These are phyloP conservation scores for Ormyrus thymus DNA, from an alignment of 2,888 invertebrate species.

Conservation along the genomic window DNA sequence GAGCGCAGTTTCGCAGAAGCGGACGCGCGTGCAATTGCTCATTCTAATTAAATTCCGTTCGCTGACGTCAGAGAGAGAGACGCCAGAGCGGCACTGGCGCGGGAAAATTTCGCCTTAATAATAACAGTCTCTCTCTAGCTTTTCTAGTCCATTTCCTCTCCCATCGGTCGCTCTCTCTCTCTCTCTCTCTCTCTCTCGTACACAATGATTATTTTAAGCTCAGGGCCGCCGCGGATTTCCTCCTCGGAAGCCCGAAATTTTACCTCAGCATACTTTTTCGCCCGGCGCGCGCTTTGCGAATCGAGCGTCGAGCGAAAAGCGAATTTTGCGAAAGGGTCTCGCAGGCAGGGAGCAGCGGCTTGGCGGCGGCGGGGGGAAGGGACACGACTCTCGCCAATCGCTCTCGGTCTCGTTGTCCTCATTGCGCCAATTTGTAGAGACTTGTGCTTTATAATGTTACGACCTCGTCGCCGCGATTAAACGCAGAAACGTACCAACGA, in stretches of 20 bases:
- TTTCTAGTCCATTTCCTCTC: slow-evolving; percentile 24
- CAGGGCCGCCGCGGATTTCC: not conserved
- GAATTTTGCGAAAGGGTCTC: slow-evolving; percentile 37
- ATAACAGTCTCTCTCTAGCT: not conserved
- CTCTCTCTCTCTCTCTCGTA: slow-evolving; percentile 1
- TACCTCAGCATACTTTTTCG: too few species aligned
- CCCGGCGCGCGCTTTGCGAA: not conserved
- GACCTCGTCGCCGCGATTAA: slow-evolving; percentile 46
- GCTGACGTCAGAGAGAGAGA: too few species aligned
- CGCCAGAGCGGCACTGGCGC: not conserved
- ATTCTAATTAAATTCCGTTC: too few species aligned
- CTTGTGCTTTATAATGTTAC: slow-evolving; percentile 52
- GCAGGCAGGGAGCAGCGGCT: slow-evolving; percentile 35
- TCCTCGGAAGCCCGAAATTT: slow-evolving; percentile 8
- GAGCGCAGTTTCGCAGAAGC: not conserved
- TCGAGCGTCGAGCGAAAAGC: not conserved
- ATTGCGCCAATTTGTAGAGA: slow-evolving; percentile 53
- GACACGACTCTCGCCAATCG: slow-evolving; percentile 36
- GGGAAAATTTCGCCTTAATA: slow-evolving; percentile 8
- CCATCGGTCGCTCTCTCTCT: not conserved
- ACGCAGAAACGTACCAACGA: slow-evolving; percentile 1
- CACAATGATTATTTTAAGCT: slow-evolving; percentile 46
- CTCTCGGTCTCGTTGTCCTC: slow-evolving; percentile 54
- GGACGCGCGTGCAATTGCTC: too few species aligned
- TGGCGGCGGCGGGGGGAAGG: slow-evolving; percentile 34